These are phyloP conservation scores for Enteromius anoplus DNA, from an alignment of 2,797 vertebrate genomes.

Conservation along the genomic window DNA sequence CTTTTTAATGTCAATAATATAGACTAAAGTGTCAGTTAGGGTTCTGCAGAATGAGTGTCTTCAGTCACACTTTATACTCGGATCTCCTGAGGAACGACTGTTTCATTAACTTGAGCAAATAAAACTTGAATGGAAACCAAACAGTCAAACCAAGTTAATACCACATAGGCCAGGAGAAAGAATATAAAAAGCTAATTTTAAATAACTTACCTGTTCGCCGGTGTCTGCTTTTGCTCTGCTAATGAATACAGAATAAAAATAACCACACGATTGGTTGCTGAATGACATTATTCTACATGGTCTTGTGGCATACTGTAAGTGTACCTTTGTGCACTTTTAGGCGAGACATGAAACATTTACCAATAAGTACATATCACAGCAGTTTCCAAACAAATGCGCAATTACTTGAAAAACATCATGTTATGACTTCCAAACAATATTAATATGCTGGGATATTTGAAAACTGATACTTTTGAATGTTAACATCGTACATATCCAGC, in stretches of 20 bases:
- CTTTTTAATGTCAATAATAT: constrained; percentile 47
- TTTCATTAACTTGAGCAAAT: constrained; percentile 48
- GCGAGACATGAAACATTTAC: too few species aligned
- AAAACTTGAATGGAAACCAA: constrained; percentile 38
- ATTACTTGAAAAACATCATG: too few species aligned
- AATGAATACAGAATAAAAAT: not conserved
- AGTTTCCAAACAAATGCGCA: too few species aligned
- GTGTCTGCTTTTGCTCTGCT: not conserved
- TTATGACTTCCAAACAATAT: too few species aligned
- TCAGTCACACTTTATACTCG: constrained; percentile 21
- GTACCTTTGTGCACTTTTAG: too few species aligned
- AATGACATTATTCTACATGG: not conserved
- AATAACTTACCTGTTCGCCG: not conserved
- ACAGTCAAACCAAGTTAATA: constrained; percentile 5
- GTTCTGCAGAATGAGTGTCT: constrained; percentile 26
- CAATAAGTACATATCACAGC: too few species aligned
- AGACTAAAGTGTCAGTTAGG: constrained; percentile 35
- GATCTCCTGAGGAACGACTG: constrained; percentile 16
- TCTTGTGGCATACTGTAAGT: too few species aligned
- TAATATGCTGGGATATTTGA: too few species aligned
- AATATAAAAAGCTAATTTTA: not conserved
- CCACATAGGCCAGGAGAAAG: not conserved
- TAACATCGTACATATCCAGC: too few species aligned
- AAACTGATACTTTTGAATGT: too few species aligned
- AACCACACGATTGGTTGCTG: not conserved